A percentile compares a stretch with the other conserved stretches of the same genome.
These are phyloP conservation scores for Sipunculus nudus DNA, from an alignment of 2,888 invertebrate genomes.

Conservation along the genomic window DNA sequence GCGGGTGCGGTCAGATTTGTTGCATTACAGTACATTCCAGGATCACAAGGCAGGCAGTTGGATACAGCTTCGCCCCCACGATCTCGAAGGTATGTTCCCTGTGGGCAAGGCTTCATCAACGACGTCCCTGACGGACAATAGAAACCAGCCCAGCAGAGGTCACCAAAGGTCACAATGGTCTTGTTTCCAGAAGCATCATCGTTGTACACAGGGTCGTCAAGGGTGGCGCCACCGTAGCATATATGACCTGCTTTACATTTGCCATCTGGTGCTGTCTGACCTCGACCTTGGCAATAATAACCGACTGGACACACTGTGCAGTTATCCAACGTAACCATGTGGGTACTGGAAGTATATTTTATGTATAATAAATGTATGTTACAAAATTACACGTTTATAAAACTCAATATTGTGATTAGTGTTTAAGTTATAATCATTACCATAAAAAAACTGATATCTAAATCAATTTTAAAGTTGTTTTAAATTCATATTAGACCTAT, in stretches of 20 bases:
- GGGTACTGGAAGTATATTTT: conserved; percentile 14
- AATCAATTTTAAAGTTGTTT: too few species aligned
- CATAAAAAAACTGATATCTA: too few species aligned
- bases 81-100: conserved; percentile 57
- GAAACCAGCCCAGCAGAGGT: conserved; percentile 58
- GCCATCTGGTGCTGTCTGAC: conserved; percentile 52
- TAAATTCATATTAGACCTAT: too few species aligned
- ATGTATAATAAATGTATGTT: too few species aligned
- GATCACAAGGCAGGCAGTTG: conserved; percentile 56
- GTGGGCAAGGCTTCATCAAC: conserved; percentile 54
- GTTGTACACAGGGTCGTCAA: conserved; percentile 59
- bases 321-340: conserved; percentile 35
- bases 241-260: conserved; percentile 61
- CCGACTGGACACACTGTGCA: conserved; percentile 57
- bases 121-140: conserved; percentile 60
- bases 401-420: too few species aligned
- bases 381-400: too few species aligned
- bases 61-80: conserved; percentile 41
- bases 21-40: conserved; percentile 59
- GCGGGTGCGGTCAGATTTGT: conserved; percentile 51
- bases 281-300: conserved; percentile 57
- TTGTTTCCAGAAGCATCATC: conserved; percentile 52
- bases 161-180: conserved; percentile 57
- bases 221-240: conserved; percentile 53
- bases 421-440: too few species aligned